phyloP scores from a whole-genome alignment of 2,797 vertebrate genomes.

The Eulemur coronatus region DNA sequence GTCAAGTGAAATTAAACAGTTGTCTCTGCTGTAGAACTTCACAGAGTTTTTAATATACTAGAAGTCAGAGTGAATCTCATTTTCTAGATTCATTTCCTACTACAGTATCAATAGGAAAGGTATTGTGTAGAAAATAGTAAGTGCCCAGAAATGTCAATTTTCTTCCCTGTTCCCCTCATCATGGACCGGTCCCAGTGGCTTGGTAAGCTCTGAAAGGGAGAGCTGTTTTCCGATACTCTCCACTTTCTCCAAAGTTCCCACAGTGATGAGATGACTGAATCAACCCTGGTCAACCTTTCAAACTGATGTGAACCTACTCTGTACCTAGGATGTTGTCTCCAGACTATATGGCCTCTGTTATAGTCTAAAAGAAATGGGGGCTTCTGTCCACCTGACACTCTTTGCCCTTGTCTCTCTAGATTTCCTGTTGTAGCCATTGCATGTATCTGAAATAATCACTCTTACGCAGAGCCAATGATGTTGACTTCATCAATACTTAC shows the following conservation, averaged over 20 bases:
- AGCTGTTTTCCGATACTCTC: neutral
- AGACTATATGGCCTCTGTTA: neutral
- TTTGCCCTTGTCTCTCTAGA: neutral
- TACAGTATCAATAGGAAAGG: neutral
- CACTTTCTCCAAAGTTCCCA: neutral
- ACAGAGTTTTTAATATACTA: neutral
- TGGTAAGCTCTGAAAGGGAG: neutral
- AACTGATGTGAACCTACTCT: neutral
- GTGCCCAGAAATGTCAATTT: constrained; percentile 8
- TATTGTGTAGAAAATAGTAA: neutral
- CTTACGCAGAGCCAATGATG: neutral
- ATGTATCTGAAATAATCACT: neutral
- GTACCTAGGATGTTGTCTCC: neutral
- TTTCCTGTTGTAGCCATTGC: neutral
- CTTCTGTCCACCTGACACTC: neutral
- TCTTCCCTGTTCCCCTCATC: neutral
- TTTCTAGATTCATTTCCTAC: neutral
- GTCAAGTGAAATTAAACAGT: constrained; percentile 12
- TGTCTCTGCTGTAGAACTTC: neutral
- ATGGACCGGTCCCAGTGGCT: neutral
- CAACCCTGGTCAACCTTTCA: neutral
- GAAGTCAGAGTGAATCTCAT: neutral
- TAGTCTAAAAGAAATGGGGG: neutral
- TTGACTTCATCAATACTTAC: neutral
- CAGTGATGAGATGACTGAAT: neutral